These are phyloP conservation scores for Bimastos eiseni DNA, from an alignment of 2,888 invertebrate genomes.

Conservation along the genomic window DNA sequence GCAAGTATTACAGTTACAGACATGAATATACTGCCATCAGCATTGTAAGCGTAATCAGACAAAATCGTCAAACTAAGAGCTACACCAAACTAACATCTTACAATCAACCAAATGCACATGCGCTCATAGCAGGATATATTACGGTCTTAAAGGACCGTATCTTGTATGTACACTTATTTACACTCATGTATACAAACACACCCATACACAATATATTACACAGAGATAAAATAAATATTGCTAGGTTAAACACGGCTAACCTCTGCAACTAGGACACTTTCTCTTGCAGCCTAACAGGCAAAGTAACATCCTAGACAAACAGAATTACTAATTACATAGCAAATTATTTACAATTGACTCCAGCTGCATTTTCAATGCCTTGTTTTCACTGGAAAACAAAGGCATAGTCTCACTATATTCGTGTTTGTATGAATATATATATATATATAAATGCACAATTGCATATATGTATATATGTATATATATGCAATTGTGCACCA, in stretches of 20 bases:
- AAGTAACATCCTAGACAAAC: not conserved
- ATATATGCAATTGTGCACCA: too few species aligned
- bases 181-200: not conserved
- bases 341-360: not conserved
- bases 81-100: not conserved
- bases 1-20: too few species aligned
- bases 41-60: too few species aligned
- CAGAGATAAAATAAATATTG: slow-evolving; percentile 13
- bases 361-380: not conserved
- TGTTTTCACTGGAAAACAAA: not conserved
- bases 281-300: not conserved
- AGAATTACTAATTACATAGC: not conserved
- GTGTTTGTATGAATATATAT: too few species aligned
- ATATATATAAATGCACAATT: too few species aligned
- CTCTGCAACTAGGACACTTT: not conserved
- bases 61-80: too few species aligned
- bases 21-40: too few species aligned
- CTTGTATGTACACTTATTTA: not conserved
- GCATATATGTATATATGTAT: too few species aligned
- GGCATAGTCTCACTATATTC: not conserved
- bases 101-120: not conserved
- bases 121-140: not conserved
- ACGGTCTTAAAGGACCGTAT: not conserved
- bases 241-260: not conserved
- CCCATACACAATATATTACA: too few species aligned